Evolutionary conservation across 2,797 vertebrate species (phyloP).

Genomic region (Hoplostethus mediterraneus): DNA sequence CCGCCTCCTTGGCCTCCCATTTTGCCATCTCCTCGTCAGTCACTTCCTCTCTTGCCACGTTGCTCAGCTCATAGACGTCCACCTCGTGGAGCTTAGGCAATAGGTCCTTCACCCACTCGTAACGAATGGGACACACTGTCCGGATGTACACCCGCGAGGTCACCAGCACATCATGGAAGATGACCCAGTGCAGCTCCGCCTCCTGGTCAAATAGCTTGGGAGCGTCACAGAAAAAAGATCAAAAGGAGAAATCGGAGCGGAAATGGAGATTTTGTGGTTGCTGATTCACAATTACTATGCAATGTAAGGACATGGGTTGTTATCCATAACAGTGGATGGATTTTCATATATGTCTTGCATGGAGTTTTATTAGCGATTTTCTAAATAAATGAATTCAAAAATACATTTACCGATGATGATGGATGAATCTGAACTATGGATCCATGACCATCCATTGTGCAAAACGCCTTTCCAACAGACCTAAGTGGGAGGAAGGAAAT

Average conservation of each 20-base stretch:
- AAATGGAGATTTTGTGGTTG: background rate
- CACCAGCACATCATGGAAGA: slow-evolving; percentile 95
- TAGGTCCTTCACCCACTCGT: slow-evolving; percentile 95
- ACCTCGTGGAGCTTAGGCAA: slow-evolving; percentile 95
- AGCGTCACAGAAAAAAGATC: slow-evolving; percentile 2
- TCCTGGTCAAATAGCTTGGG: slow-evolving; percentile 92
- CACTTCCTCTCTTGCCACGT: slow-evolving; percentile 92
- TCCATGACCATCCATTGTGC: slow-evolving; percentile 99
- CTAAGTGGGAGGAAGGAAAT: slow-evolving; percentile 72
- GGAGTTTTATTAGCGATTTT: background rate
- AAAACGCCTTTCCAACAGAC: slow-evolving; percentile 93
- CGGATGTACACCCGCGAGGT: slow-evolving; percentile 95
- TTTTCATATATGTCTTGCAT: background rate
- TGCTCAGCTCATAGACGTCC: slow-evolving; percentile 94
- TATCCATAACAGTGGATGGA: too few relatives aligned
- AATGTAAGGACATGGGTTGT: background rate
- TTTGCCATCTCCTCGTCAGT: slow-evolving; percentile 90
- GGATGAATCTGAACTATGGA: slow-evolving; percentile 96
- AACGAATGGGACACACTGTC: slow-evolving; percentile 94
- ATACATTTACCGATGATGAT: slow-evolving; percentile 90
- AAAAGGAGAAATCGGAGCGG: background rate
- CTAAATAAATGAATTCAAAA: background rate
- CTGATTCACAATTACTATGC: too few relatives aligned
- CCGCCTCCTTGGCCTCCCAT: slow-evolving; percentile 89
- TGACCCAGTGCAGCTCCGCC: slow-evolving; percentile 92